Conservation (phyloP, 2,113 vertebrate genomes). For the Castor canadensis region DNA sequence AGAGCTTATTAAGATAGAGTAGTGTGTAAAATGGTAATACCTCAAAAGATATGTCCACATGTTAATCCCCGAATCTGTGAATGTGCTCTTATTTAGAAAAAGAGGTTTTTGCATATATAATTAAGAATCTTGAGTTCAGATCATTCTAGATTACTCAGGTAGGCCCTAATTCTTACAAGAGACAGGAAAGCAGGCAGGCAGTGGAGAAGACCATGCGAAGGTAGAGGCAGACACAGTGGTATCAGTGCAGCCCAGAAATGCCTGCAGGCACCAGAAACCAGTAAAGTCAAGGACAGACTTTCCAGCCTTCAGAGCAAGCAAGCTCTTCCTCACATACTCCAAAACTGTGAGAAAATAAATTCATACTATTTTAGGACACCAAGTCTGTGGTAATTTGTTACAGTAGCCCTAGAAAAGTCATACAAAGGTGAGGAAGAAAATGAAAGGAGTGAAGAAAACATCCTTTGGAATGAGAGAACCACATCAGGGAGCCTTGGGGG, state of each 20-base stretch:
- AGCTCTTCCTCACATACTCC: not conserved
- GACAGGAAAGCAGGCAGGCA: not conserved
- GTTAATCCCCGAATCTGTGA: not conserved
- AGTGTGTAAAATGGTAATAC: not conserved
- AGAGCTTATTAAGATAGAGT: not conserved
- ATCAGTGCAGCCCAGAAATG: not conserved
- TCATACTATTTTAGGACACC: no score
- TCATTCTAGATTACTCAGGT: not conserved
- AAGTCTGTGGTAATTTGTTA: no score
- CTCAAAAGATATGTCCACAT: not conserved
- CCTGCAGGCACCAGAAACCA: not conserved
- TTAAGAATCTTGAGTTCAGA: not conserved
- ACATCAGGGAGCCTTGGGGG: not conserved
- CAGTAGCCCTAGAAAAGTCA: no score
- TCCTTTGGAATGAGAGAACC: not conserved
- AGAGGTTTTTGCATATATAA: no score
- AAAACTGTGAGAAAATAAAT: no score
- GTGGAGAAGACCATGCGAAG: not conserved
- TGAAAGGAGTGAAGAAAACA: not conserved
- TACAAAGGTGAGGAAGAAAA: not conserved
- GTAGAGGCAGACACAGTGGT: not conserved
- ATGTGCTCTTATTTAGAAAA: not conserved
- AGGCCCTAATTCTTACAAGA: not conserved
- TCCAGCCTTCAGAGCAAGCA: not conserved
- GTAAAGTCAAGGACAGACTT: not conserved